Evolutionary conservation across 2,797 vertebrate genomes (phyloP), one percentile per base, ranked within the genome.

Genomic region (Rhynchonycteris naso): DNA sequence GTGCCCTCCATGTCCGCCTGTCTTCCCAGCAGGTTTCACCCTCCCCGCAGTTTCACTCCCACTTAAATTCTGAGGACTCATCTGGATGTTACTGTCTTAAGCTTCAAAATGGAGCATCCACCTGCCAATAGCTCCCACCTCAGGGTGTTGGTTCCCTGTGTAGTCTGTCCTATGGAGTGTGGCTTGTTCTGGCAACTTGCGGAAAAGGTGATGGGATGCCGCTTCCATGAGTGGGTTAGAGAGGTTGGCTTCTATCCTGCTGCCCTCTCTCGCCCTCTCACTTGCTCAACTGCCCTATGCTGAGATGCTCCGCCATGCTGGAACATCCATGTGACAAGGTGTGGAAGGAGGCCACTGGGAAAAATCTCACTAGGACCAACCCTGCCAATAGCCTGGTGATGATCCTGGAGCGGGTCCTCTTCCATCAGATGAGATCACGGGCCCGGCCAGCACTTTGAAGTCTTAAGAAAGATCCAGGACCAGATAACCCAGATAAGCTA

Each of bases 1-100:
- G 86, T 47, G 22, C 47, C 6, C 58, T 61, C 16, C 19, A 12
- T 22, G 0, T 52, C 69, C 0, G 2, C 1, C 19, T 0, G 1
- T 35, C 58, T 63, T 52, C 43, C 71, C 4, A 7, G 28, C 10
- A 33, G 43, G 5, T 16, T 69, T 63, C 12, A 24, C 16, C 59
- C 43, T 54, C 58, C 5, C 85, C 16, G 4, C 10, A 3, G 16
- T 22, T 10, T 47, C 72, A 65, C 59, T 38, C 47, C 35, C 1
- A 8, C 58, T 54, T 14, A 18, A 11, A 4, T 22, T 26, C 59
- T 21, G 47, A 52, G 13, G 50, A 18, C 33, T 66, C 33, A 0
- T 43, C 86, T 43, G 72, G 28, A 16, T 22, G 26, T 38, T 52
- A 33, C 61, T 54, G 26, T 38, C 72, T 63, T 12, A 54, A 24